These are phyloP conservation scores for Astreopora myriophthalma DNA, from an alignment of 64 coral and sea anemone species.

Conservation along the genomic window DNA sequence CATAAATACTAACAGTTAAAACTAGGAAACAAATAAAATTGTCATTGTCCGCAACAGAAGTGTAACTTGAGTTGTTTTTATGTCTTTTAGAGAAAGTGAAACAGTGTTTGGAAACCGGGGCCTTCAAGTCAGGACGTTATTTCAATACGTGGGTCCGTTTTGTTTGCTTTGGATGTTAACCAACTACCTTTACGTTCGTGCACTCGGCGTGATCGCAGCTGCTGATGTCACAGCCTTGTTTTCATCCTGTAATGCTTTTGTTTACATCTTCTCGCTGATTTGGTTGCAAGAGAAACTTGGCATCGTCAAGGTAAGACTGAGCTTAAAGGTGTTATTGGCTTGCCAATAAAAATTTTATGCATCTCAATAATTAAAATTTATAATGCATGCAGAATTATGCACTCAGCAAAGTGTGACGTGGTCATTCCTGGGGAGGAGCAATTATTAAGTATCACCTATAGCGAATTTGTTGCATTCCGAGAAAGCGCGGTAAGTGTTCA, in stretches of 20 bases:
- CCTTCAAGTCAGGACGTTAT: constrained; percentile 15
- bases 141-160: constrained; percentile 66
- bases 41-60: too few relatives aligned
- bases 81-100: constrained; percentile 54
- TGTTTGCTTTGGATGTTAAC: constrained; percentile 78
- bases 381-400: too few relatives aligned
- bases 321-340: background rate
- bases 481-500: too few relatives aligned
- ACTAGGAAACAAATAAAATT: too few relatives aligned
- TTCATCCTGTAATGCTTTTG: constrained; percentile 80
- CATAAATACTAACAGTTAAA: too few relatives aligned
- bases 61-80: too few relatives aligned
- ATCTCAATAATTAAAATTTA: too few relatives aligned
- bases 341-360: too few relatives aligned
- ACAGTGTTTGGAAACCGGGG: constrained; percentile 54
- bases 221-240: constrained; percentile 82
- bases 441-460: too few relatives aligned
- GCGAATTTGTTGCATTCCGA: too few relatives aligned
- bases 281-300: constrained; percentile 72
- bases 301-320: constrained; percentile 57
- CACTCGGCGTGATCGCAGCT: constrained; percentile 63
- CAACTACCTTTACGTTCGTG: constrained; percentile 69
- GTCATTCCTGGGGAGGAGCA: too few relatives aligned
- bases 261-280: constrained; percentile 76
- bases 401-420: too few relatives aligned